Base-by-base conservation (phyloP, 1,140 invertebrate species). In the Pogonomyrmex californicus region DNA sequence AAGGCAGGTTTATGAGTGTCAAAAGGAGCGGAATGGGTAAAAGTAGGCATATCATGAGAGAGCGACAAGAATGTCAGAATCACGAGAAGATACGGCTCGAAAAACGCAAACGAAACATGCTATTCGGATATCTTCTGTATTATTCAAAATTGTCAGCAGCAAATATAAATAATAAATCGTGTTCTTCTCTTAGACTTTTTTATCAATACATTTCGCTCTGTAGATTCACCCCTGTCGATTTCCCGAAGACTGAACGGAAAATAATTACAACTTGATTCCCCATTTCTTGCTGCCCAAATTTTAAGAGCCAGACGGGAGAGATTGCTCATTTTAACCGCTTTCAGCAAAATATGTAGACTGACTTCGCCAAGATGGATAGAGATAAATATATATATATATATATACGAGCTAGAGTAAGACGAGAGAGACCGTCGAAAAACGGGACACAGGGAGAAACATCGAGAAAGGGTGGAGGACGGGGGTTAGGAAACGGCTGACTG, bases 401-500 rank as follows among this genome's bases (percentile, higher is more conserved):
- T 23, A 66, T n/a, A 49, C 41, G 66, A 47, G 54, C 6, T 56
- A n/a, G 79, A 82, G 38, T 23, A 73, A 70, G 66, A 73, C 79
- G 51, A 23, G 23, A 23, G 23, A 23, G 23, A 56, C 23, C 65
- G 49, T 71, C 78, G 75, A 81, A 81, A 81, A 81, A 81, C 78
- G 38, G 78, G 78, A 10, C n/a, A 79, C 62, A 9, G 23, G 12
- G 36, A 62, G 75, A 33, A 62, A 62, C 56, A 62, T 0, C 75
- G 41, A 23, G 73, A 62, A 47, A 33, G 49, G 65, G 6, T 47
- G 36, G 38, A 62, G 62, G 23, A 44, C 17, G 62, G 12, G 49
- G 62, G 70, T 36, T 47, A 23, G 49, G 51, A 66, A 81, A 88
- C 54, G 82, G 71, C 75, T 82, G 79, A 73, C 62, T 86, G 87